These are phyloP conservation scores for Hemibates koningsi DNA, from an alignment of 2,113 vertebrate genomes.

Conservation along the genomic window DNA sequence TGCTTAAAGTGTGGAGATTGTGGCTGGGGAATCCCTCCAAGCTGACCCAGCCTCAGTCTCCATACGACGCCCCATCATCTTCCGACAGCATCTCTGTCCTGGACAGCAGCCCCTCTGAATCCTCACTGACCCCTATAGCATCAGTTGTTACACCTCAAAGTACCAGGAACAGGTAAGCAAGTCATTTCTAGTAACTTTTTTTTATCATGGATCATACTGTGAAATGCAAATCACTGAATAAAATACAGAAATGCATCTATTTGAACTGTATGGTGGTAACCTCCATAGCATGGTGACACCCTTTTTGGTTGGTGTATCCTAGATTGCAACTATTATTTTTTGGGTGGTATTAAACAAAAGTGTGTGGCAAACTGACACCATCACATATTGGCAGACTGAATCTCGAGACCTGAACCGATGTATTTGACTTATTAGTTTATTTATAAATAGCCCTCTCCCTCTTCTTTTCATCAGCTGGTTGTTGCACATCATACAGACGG, in stretches of 20 bases:
- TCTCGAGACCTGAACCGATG: not conserved
- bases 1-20: conserved; percentile 81
- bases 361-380: not conserved
- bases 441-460: not conserved
- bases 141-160: not conserved
- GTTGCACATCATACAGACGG: conserved; percentile 73
- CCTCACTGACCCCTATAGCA: conserved; percentile 45
- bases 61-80: not conserved
- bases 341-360: not conserved
- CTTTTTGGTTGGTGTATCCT: not conserved
- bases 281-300: not conserved
- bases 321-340: not conserved
- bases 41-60: not conserved
- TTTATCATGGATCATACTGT: not conserved
- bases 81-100: conserved; percentile 22
- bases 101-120: conserved; percentile 43
- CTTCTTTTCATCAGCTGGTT: conserved; percentile 46
- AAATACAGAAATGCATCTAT: not conserved
- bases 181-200: not conserved
- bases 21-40: conserved; percentile 56
- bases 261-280: not conserved
- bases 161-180: conserved; percentile 20
- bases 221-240: not conserved
- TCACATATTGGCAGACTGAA: not conserved
- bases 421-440: not conserved